These are phyloP conservation scores for Caloenas nicobarica DNA, from an alignment of 2,113 vertebrate species.

Conservation along the genomic window DNA sequence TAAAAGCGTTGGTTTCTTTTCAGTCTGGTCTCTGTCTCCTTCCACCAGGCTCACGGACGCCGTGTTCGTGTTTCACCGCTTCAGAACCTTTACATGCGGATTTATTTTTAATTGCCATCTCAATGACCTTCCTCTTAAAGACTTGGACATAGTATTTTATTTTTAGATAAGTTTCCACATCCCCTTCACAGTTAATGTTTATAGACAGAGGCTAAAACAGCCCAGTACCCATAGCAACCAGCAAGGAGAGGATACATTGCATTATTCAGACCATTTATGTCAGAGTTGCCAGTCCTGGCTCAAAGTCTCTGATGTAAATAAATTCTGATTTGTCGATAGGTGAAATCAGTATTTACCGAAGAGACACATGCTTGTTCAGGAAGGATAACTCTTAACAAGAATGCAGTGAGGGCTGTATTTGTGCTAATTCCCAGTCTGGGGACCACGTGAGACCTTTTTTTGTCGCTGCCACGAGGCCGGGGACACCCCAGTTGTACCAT, in stretches of 20 bases:
- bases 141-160: constrained; percentile 47
- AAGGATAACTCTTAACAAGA: background rate
- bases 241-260: constrained; percentile 2
- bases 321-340: background rate
- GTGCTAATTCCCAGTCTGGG: background rate
- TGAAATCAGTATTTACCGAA: background rate
- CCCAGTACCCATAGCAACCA: constrained; percentile 62
- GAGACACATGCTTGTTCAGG: background rate
- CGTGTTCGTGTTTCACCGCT: background rate
- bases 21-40: background rate
- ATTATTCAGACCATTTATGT: constrained; percentile 39
- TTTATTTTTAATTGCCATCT: background rate
- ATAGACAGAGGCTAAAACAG: background rate
- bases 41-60: background rate
- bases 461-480: background rate
- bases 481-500: background rate
- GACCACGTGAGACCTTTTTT: background rate
- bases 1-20: constrained; percentile 51
- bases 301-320: constrained; percentile 50
- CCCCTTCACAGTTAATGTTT: constrained; percentile 45
- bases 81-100: background rate
- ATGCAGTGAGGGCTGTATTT: rapidly evolving
- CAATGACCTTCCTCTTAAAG: constrained; percentile 18
- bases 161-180: constrained; percentile 61
- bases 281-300: constrained; percentile 35